These are phyloP conservation scores for Piaya cayana DNA, from an alignment of 2,113 vertebrate species.

Conservation along the genomic window DNA sequence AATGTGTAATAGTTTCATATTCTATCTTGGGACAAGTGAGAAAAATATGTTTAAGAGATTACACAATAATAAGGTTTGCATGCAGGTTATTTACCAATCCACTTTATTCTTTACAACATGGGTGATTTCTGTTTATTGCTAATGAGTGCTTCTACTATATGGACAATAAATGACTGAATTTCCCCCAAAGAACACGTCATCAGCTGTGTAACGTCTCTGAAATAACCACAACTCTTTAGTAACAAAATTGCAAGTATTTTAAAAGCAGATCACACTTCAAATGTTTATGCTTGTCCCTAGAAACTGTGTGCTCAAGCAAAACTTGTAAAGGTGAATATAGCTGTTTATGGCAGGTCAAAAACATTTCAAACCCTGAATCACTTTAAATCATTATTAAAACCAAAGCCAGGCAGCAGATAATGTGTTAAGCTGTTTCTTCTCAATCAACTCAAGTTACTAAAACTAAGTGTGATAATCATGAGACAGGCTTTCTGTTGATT, in stretches of 20 bases:
- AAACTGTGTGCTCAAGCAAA: neutral
- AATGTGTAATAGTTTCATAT: neutral
- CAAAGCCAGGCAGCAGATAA: neutral
- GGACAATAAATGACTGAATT: neutral
- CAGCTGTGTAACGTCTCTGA: neutral
- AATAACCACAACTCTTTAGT: neutral
- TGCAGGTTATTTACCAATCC: neutral
- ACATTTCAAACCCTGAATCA: rapidly evolving
- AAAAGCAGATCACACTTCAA: neutral
- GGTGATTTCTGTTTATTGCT: neutral
- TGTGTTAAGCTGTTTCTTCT: neutral
- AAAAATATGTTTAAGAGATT: neutral
- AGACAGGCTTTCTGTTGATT: neutral
- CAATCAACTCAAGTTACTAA: neutral
- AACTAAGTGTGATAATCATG: neutral
- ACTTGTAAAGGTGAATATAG: neutral
- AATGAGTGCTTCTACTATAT: neutral
- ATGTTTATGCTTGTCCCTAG: neutral
- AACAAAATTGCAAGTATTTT: neutral
- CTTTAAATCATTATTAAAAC: neutral
- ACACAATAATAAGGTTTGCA: neutral
- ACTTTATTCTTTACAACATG: neutral
- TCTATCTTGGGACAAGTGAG: neutral
- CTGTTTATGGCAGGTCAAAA: neutral
- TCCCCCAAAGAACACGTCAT: neutral